Base-by-base conservation (phyloP, 2,113 vertebrate genomes). In the Neogale vison region DNA sequence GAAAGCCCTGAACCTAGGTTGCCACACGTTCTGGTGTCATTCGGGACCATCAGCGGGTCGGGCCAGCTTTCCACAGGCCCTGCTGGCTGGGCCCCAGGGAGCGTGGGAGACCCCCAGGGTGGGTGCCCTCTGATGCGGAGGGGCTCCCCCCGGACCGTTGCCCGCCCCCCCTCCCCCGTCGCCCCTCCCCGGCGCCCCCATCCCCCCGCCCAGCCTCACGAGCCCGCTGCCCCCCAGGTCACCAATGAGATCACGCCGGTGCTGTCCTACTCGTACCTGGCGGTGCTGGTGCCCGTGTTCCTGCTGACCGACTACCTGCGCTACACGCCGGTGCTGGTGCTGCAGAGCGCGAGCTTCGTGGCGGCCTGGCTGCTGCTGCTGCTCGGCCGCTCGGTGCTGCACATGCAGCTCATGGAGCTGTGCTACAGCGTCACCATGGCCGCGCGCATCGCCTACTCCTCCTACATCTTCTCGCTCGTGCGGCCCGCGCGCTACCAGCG, bases 361-460 rank as follows among this genome's bases (percentile, higher is more conserved):
- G 90, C 99, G 47, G 99, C 99, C 97, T 99, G 99, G 99, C 95
- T 99, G 76, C 95, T 99, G 47, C 98, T 99, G 81, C 98, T 99
- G 31, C 93, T 99, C 1, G 99, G 99, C 85, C 86, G 50, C 77
- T 98, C 98, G 0, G 96, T 99, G 47, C 87, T 99, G 7, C 98
- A 99, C 96, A 99, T 99, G 99, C 99, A 99, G 98, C 96, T 99
- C 94, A 99, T 99, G 99, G 99, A 99, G 99, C 99, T 99, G 97
- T 99, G 99, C 99, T 99, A 99, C 0, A 98, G 99, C 59, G 14
- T 99, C 98, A 99, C 99, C 80, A 99, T 99, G 99, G 99, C 99
- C 0, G 99, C 99, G 2, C 99, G 99, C 3, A 99, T 99, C 0
- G 99, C 99, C 89, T 99, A 99, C 97, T 99, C 99, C 92, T 99